phyloP scores from a whole-genome alignment of 1,140 invertebrate species.

The Pseudobourletiella spinata region DNA sequence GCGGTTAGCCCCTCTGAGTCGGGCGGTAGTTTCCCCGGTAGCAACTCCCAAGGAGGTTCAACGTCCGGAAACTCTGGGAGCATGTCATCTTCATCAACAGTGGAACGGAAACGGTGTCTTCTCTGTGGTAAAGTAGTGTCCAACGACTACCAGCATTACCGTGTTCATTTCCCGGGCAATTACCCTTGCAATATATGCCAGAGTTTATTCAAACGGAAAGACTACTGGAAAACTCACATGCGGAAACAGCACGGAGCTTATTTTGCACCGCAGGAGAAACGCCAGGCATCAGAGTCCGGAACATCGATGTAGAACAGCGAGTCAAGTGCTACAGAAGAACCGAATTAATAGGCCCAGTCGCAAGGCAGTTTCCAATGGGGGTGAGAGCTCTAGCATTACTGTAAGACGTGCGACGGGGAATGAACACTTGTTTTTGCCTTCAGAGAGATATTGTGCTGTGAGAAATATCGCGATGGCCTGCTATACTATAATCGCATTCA shows the following conservation, averaged over 20 bases:
- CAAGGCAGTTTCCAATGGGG: no score
- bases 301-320: no score
- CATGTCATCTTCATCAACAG: background rate
- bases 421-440: no score
- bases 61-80: background rate
- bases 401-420: no score
- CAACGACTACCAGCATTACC: constrained; percentile 31
- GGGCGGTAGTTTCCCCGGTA: no score
- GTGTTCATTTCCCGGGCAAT: constrained; percentile 30
- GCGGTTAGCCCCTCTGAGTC: constrained; percentile 2
- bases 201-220: constrained; percentile 27
- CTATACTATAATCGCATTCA: no score
- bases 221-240: constrained; percentile 33
- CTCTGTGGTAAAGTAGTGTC: constrained; percentile 29
- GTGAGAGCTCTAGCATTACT: no score
- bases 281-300: no score
- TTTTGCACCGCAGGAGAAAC: constrained; percentile 1
- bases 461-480: no score
- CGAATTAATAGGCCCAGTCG: no score
- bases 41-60: background rate
- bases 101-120: constrained; percentile 23
- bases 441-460: no score
- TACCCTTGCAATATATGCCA: constrained; percentile 26
- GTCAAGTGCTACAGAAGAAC: no score
- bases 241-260: constrained; percentile 14